Base-by-base conservation (phyloP, 2,113 vertebrate species). In the Pelmatolapia mariae region DNA sequence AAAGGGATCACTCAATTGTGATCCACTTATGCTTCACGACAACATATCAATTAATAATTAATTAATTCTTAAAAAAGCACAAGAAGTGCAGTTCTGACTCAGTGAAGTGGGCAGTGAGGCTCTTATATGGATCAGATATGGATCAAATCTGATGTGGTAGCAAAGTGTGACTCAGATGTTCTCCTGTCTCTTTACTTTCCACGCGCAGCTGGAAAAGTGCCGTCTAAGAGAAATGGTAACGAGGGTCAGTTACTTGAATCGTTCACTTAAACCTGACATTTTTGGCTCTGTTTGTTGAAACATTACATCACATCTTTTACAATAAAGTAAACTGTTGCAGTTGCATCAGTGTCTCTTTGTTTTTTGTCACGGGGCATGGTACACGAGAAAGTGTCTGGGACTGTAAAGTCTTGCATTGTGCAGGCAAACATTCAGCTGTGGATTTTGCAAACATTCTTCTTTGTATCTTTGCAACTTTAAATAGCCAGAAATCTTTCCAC, bases 1-100 rank as follows among this genome's bases (percentile, higher is more conserved):
- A 66, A 66, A 66, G 19, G 33, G 33, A 66, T 66, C 59, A 36
- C 31, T 63, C 61, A 36, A 36, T 66, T 66, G 18, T 71, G 36
- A 40, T 71, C 36, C 8, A 43, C n/a, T 43, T 4, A 6, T 71
- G 12, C n/a, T 15, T 43, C 66, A 71, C 1, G 8, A 15, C 38
- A 71, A 71, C 40, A 24, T 43, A 16, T 45, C 13, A 45, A 43
- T 71, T 16, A 71, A 71, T 16, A 71, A 43, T 71, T 16, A 26
- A 71, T 71, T 5, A 38, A 5, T 66, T 22, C 4, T 71, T 71
- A 0, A 73, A 16, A 16, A 45, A 24, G 66, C 38, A 73, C 38
- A 45, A 18, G 13, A 43, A 22, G 8, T 18, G 22, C 66, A 26
- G 38, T 26, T 45, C 22, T 73, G 66, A 26, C 22, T 73, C 66